phyloP scores from a whole-genome alignment of 2,797 vertebrate genomes.

The Bradypodion pumilum region DNA sequence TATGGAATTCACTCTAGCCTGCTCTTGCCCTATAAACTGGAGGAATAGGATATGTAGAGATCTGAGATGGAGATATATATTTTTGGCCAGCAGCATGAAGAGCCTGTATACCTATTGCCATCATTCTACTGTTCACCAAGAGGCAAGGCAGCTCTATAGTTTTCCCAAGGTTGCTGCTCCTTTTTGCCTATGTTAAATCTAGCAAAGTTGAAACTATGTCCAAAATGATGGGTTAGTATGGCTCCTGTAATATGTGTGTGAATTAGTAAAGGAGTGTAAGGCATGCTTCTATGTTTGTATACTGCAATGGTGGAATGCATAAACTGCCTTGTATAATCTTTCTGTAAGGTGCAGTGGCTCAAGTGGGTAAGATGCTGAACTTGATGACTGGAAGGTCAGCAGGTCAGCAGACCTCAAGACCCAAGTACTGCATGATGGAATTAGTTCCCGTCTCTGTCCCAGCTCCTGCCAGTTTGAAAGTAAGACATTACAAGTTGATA shows the following conservation, averaged over 20 bases:
- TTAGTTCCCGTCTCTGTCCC: no score
- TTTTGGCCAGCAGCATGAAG: background rate
- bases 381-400: no score
- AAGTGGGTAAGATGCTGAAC: no score
- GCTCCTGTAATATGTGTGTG: background rate
- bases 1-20: background rate
- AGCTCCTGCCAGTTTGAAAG: no score
- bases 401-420: no score
- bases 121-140: background rate
- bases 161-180: no score
- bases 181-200: background rate
- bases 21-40: background rate
- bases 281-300: background rate
- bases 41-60: background rate
- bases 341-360: no score
- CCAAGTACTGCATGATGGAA: no score
- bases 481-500: no score
- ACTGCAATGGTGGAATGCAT: background rate
- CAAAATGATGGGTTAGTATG: background rate
- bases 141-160: background rate
- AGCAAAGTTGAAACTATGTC: background rate
- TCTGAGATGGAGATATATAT: background rate
- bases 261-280: background rate
- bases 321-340: constrained; percentile 31
- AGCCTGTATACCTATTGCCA: background rate